phyloP scores from a whole-genome alignment of 2,113 vertebrate species.

The Enhydra lutris region DNA sequence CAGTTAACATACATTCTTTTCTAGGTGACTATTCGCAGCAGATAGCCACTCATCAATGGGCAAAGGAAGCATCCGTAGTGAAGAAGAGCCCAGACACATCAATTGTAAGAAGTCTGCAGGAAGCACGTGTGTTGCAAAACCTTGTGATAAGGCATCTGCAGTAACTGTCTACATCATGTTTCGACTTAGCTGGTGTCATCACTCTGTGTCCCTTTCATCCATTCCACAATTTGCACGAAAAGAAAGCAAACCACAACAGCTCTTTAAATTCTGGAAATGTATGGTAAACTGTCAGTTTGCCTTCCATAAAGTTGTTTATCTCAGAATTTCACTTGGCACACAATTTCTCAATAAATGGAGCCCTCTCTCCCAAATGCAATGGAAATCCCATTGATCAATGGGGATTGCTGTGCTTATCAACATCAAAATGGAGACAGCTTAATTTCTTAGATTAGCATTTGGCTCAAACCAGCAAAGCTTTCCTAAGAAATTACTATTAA shows the following conservation, averaged over 20 bases:
- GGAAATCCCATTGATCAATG: constrained; percentile 40
- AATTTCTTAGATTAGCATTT: constrained; percentile 53
- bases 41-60: background rate
- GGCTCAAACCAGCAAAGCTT: background rate
- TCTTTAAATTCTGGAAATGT: constrained; percentile 59
- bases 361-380: background rate
- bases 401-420: background rate
- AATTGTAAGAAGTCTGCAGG: background rate
- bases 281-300: constrained; percentile 73
- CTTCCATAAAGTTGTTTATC: constrained; percentile 45
- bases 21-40: background rate
- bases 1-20: background rate
- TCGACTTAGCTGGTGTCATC: constrained; percentile 55
- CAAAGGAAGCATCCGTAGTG: background rate
- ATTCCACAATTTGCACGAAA: background rate
- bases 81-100: background rate
- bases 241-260: constrained; percentile 41
- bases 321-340: constrained; percentile 35
- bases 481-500: constrained; percentile 47
- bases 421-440: background rate
- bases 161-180: constrained; percentile 45
- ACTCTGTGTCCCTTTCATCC: constrained; percentile 40
- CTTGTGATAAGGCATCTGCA: constrained; percentile 4
- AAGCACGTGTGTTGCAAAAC: background rate
- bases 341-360: background rate